Conservation (phyloP, 2,797 vertebrate species). For the Enteromius viviparus region DNA sequence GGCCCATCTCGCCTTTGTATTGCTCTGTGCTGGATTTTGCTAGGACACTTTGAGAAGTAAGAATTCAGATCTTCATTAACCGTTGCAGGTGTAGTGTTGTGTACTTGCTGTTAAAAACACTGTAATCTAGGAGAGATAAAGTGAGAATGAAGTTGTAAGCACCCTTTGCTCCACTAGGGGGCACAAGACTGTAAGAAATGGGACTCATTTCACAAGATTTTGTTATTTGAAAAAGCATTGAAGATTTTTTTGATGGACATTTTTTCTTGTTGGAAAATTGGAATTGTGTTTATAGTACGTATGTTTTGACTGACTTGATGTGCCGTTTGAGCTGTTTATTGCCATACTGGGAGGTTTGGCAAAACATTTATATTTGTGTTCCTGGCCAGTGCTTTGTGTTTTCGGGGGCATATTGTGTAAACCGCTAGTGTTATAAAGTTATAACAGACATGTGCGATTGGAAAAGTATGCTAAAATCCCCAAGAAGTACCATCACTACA, state of each 20-base stretch:
- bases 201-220: not conserved
- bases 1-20: conserved; percentile 69
- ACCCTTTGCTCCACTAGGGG: conserved; percentile 59
- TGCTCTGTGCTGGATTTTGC: conserved; percentile 32
- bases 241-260: not conserved
- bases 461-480: not conserved
- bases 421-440: not conserved
- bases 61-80: not conserved
- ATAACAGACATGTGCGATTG: not conserved
- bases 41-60: not conserved
- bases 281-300: conserved; percentile 13
- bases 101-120: not conserved
- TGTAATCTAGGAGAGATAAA: not conserved
- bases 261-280: not conserved
- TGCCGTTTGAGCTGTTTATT: conserved; percentile 1
- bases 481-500: not conserved
- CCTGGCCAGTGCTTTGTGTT: not conserved
- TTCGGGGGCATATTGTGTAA: conserved; percentile 3
- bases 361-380: not conserved
- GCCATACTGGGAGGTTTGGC: not conserved
- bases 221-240: not conserved
- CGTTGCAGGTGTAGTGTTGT: not conserved
- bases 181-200: conserved; percentile 56
- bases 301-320: not conserved
- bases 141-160: not conserved